phyloP scores from a whole-genome alignment of 2,888 invertebrate species.

The Heteropelma amictum region DNA sequence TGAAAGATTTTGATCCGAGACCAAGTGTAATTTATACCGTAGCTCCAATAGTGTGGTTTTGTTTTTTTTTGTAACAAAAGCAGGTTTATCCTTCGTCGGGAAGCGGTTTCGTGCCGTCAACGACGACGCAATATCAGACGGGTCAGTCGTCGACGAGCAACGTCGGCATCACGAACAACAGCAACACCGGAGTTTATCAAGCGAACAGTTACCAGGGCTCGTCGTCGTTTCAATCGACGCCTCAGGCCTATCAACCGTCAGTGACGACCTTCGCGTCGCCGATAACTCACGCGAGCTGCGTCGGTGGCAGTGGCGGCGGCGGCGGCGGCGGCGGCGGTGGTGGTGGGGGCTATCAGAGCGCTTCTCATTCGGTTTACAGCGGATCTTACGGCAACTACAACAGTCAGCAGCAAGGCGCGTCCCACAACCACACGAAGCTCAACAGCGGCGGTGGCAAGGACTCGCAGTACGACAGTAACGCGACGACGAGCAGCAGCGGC shows the following conservation, averaged over 20 bases:
- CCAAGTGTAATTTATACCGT: not conserved
- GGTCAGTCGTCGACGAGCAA: conserved; percentile 70
- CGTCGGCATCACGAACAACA: conserved; percentile 70
- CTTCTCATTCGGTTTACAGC: conserved; percentile 74
- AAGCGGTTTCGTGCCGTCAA: conserved; percentile 72
- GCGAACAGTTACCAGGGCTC: conserved; percentile 72
- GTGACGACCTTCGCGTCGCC: conserved; percentile 74
- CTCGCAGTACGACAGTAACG: conserved; percentile 72
- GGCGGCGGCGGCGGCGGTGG: too few relatives aligned
- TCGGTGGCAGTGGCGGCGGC: too few relatives aligned
- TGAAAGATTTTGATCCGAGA: not conserved
- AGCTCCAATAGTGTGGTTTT: not conserved
- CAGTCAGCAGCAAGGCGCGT: conserved; percentile 69
- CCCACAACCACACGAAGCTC: conserved; percentile 74
- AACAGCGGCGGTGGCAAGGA: conserved; percentile 72
- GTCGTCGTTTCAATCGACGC: conserved; percentile 73
- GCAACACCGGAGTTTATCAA: conserved; percentile 72
- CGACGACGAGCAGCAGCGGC: conserved; percentile 72
- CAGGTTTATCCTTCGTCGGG: conserved; percentile 72
- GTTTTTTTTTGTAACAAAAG: not conserved
- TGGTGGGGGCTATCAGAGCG: conserved; percentile 73
- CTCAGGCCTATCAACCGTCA: conserved; percentile 74
- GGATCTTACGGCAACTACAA: conserved; percentile 72
- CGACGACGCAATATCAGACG: conserved; percentile 74
- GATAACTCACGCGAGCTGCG: conserved; percentile 71